Evolutionary conservation across 2,888 invertebrate genomes (phyloP).

Genomic region (Bembecia ichneumoniformis): DNA sequence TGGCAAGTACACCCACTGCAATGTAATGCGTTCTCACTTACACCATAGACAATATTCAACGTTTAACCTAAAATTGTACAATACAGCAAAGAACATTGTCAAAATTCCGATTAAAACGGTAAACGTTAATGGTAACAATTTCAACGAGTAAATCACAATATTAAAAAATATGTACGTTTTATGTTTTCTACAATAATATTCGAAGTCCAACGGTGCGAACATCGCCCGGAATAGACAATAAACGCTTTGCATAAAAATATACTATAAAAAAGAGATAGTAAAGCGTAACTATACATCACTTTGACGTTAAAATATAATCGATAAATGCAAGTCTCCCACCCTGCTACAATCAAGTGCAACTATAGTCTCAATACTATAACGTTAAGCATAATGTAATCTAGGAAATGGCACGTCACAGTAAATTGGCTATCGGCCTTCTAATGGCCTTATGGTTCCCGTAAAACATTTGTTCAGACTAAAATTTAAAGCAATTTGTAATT

Average conservation of each 20-base stretch:
- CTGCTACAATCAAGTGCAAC: conserved; percentile 38
- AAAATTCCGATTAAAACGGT: conserved; percentile 15
- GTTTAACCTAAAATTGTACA: not conserved
- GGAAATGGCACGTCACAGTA: too few relatives aligned
- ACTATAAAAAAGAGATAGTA: conserved; percentile 27
- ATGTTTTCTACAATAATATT: conserved; percentile 11
- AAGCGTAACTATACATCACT: conserved; percentile 65
- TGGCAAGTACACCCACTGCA: not conserved
- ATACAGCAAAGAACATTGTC: too few relatives aligned
- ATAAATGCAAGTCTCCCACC: conserved; percentile 60
- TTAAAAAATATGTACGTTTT: conserved; percentile 2
- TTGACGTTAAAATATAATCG: conserved; percentile 45
- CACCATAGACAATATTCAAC: not conserved
- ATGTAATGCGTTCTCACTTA: too few relatives aligned
- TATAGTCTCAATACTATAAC: conserved; percentile 25
- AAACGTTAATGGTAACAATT: conserved; percentile 65
- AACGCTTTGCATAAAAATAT: conserved; percentile 61
- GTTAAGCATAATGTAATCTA: conserved; percentile 14
- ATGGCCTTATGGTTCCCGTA: too few relatives aligned
- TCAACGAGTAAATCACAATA: conserved; percentile 23
- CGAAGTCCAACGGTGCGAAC: conserved; percentile 14
- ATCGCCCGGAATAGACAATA: conserved; percentile 48
- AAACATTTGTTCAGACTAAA: too few relatives aligned
- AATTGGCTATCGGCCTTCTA: too few relatives aligned
- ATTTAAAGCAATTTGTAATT: too few relatives aligned